Evolutionary conservation across 2,113 vertebrate genomes (phyloP).

Genomic region (Embiotoca jacksoni): DNA sequence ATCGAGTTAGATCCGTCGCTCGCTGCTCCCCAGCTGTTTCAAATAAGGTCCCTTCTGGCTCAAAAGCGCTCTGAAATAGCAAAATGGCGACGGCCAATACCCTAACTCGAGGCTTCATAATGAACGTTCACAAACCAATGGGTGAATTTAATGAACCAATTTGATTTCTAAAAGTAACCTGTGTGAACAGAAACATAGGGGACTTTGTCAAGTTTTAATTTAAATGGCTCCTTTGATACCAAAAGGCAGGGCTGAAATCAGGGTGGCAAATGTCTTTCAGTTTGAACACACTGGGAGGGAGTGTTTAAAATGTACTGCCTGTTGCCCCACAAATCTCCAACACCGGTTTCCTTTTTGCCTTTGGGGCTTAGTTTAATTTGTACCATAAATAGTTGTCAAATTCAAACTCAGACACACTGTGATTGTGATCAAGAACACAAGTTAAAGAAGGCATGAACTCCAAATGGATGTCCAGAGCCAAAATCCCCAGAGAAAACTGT

Average conservation of each 20-base stretch:
- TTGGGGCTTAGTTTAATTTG: conserved; percentile 20
- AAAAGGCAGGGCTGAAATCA: background rate
- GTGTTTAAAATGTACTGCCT: background rate
- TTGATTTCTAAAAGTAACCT: no score
- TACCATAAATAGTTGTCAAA: conserved; percentile 11
- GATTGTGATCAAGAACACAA: background rate
- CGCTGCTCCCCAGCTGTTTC: no score
- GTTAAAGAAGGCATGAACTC: background rate
- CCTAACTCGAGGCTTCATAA: no score
- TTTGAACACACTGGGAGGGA: background rate
- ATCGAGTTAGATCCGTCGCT: no score
- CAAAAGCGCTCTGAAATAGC: no score
- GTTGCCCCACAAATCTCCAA: conserved; percentile 24
- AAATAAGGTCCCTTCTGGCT: no score
- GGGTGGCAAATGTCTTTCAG: background rate
- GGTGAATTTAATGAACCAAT: no score
- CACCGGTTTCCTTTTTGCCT: conserved; percentile 27
- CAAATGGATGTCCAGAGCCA: background rate
- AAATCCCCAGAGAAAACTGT: background rate
- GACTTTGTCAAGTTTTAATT: no score
- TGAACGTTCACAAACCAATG: no score
- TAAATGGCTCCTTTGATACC: no score
- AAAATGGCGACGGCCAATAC: no score
- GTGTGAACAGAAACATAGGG: no score
- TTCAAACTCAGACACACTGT: background rate